A percentile compares a stretch with the other conserved stretches of the same genome.
Conservation (phyloP, 1,140 invertebrate species). For the Meteorus sp. region DNA sequence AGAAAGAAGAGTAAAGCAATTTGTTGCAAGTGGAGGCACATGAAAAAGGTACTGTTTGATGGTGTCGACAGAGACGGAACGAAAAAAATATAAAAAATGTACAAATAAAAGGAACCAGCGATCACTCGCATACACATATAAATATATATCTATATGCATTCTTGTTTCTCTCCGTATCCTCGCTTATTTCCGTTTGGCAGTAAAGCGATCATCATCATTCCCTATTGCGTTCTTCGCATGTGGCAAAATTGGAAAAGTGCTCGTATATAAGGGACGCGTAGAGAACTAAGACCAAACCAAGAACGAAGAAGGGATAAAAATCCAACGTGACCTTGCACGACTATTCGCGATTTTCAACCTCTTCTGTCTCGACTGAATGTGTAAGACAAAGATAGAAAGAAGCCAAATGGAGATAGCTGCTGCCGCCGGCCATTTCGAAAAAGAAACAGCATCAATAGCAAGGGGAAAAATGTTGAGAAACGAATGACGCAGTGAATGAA, state of each 20-base stretch:
- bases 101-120: background rate
- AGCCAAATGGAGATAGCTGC: no score
- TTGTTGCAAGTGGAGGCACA: no score
- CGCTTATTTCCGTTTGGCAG: constrained; percentile 21
- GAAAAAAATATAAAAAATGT: background rate
- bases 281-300: constrained; percentile 23
- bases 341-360: no score
- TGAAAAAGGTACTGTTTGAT: background rate
- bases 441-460: no score
- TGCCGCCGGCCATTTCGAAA: no score
- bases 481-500: constrained; percentile 21
- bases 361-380: no score
- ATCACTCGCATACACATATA: background rate
- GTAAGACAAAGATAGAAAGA: no score
- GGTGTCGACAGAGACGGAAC: background rate
- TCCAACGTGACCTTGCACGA: no score
- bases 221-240: constrained; percentile 7
- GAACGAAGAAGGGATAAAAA: constrained; percentile 12
- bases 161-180: background rate
- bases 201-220: constrained; percentile 32
- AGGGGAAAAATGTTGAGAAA: background rate
- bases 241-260: constrained; percentile 49
- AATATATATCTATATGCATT: background rate
- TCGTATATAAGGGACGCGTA: constrained; percentile 36
- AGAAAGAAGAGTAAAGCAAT: no score